A percentile compares a stretch with the other conserved stretches of the same genome.
These are phyloP conservation scores for Copidosoma aretas DNA, from an alignment of 2,888 invertebrate species.

Conservation along the genomic window DNA sequence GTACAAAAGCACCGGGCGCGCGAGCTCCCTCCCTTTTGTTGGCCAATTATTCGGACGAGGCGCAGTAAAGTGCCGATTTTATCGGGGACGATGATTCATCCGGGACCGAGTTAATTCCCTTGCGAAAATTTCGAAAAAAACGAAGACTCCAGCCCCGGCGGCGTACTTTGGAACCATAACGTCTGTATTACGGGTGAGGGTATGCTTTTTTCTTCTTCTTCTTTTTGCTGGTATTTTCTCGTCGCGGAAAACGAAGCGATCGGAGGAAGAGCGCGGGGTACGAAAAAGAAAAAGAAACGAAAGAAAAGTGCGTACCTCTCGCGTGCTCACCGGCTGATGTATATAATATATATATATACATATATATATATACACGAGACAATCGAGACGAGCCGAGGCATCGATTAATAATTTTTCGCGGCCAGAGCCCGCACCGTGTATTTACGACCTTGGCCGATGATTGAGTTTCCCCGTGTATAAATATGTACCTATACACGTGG, in stretches of 20 bases:
- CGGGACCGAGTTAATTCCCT: too few relatives aligned
- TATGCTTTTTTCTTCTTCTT: too few relatives aligned
- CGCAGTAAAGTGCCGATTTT: not conserved
- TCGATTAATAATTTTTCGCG: not conserved
- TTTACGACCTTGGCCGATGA: not conserved
- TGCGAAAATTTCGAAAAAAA: too few relatives aligned
- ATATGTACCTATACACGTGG: too few relatives aligned
- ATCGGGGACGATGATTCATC: not conserved
- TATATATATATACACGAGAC: not conserved
- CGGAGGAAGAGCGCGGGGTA: too few relatives aligned
- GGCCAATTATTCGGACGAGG: not conserved
- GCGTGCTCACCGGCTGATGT: too few relatives aligned
- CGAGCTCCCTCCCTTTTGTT: not conserved
- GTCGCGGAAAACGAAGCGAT: not conserved
- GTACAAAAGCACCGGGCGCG: not conserved
- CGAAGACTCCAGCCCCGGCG: too few relatives aligned
- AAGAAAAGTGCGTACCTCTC: not conserved
- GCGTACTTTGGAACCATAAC: too few relatives aligned
- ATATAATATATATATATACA: not conserved
- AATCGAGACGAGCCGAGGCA: not conserved
- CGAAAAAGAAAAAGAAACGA: conserved; percentile 3
- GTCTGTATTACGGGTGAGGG: too few relatives aligned
- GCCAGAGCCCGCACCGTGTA: not conserved
- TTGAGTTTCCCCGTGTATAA: not conserved
- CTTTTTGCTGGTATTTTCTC: not conserved